Percentiles rank a stretch among this genome's conserved stretches.
phyloP scores from a whole-genome alignment of 2,797 vertebrate species.

The Anguilla obscura region DNA sequence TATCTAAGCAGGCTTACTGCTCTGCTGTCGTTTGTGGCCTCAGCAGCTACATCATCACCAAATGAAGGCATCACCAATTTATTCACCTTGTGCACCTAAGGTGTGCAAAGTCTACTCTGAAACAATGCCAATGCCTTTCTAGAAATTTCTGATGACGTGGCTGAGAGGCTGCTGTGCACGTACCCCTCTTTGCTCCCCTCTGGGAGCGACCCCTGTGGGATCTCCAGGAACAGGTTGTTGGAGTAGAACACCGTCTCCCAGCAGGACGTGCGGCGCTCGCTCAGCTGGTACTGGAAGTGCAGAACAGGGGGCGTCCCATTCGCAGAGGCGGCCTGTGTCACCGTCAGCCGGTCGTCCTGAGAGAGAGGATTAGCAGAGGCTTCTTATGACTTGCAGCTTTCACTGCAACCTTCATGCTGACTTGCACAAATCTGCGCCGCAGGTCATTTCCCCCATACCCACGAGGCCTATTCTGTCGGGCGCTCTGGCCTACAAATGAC shows the following conservation, averaged over 20 bases:
- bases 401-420: neutral
- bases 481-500: neutral
- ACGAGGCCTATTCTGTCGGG: neutral
- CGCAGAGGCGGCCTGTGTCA: slow-evolving; percentile 83
- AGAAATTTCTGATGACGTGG: neutral
- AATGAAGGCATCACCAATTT: neutral
- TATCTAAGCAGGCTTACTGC: neutral
- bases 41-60: neutral
- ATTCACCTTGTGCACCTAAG: neutral
- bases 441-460: neutral
- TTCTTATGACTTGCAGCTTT: neutral
- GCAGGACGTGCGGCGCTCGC: slow-evolving; percentile 82
- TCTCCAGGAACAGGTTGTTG: slow-evolving; percentile 63
- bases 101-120: neutral
- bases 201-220: slow-evolving; percentile 83
- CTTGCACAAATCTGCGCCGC: neutral
- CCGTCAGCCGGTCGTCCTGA: slow-evolving; percentile 90
- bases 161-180: slow-evolving; percentile 39
- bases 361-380: neutral
- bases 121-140: neutral
- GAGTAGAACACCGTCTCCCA: slow-evolving; percentile 84
- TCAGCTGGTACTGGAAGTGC: slow-evolving; percentile 92
- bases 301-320: slow-evolving; percentile 80
- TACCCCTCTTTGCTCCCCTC: slow-evolving; percentile 98
- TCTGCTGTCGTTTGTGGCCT: neutral